Base-by-base conservation (phyloP, 1,140 invertebrate species). In the Fragariocoptes setiger region DNA sequence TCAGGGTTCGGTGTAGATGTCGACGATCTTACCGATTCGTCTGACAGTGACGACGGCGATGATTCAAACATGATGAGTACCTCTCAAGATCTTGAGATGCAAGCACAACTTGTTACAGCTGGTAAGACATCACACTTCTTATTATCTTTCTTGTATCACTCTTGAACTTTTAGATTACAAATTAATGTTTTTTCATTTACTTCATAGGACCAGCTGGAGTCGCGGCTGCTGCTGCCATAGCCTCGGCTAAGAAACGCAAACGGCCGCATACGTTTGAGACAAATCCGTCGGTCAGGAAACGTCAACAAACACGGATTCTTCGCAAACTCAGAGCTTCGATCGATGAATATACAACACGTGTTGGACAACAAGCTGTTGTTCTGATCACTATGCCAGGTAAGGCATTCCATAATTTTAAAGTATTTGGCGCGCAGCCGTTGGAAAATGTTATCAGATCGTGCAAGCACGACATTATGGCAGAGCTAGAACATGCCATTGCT, bases 351-450 rank as follows among this genome's bases (percentile, higher is more conserved):
- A 79, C 83, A 37, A 86, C 80, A 0, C 63, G 86, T 44, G 83
- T 94, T 37, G 86, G 86, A n/a, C 85, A 92, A 55, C 86, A 94
- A 58, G 86, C 86, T 0, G 71, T 92, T 31, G 82, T 94, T 19
- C 61, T 92, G 53, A 80, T 90, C 41, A 82, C 82, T 37, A 90
- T 83, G 17, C 86, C 86, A 0, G 82, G 83, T n/a, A 90, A 90
- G 62, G 74, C 79, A 50, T 76, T 78, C 61, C 78, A 78, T 49
- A 83, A 77, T 59, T 85, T 53, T 45, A 83, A 85, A 62, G 83
- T 88, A 39, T 92, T 94, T 61, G 85, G 85, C 14, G 85, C 85
- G 31, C 88, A 92, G 58, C 86, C 85, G 3, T 59, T 94, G 5
- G 85, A 92, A 61, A 82, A 83, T 67, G 85, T 94, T 47, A 76